Base-by-base conservation (phyloP, 1,140 invertebrate genomes). In the Pantala flavescens region DNA sequence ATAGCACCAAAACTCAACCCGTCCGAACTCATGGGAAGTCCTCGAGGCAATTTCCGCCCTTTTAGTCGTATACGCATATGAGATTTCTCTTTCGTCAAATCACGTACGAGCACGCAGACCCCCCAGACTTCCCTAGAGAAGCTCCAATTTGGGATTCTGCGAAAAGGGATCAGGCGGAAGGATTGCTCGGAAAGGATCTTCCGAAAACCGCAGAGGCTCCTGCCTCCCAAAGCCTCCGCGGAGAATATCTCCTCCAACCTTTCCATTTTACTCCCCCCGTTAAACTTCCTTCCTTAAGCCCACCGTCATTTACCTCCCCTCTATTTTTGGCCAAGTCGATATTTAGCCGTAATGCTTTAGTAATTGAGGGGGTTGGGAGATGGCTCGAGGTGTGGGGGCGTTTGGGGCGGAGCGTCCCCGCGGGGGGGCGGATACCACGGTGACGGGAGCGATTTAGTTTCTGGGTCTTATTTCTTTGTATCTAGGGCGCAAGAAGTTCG, bases 321-420 rank as follows among this genome's bases (percentile, higher is more conserved):
- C 49, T 63, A 63, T 63, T 63, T 63, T 63, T 63, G 49, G 49
- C 49, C 49, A 14, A 63, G 49, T 63, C 49, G 49, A 63, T 63
- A 63, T 63, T 63, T 63, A 63, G 49, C 49, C 49, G 49, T 63
- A 63, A 63, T 63, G 49, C 49, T 63, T 63, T 63, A 63, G 49
- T 63, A 63, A 63, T 63, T 63, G 49, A 63, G 49, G 49, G 49
- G 49, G 49, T 63, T 63, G 49, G 49, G 49, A 63, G 49, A 63
- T 63, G 12, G 49, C 49, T 63, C 3, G 49, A 63, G n/a, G 49
- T 63, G 49, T 5, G 49, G n/a, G 49, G 49, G 49, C 49, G 14
- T 63, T 63, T 63, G 14, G 49, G 49, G 49, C 49, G 49, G 49
- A 63, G 49, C 49, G 12, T 21, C 49, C 49, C 49, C 12, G 3